Conservation (phyloP, 2,113 vertebrate genomes). For the Cervus canadensis region DNA sequence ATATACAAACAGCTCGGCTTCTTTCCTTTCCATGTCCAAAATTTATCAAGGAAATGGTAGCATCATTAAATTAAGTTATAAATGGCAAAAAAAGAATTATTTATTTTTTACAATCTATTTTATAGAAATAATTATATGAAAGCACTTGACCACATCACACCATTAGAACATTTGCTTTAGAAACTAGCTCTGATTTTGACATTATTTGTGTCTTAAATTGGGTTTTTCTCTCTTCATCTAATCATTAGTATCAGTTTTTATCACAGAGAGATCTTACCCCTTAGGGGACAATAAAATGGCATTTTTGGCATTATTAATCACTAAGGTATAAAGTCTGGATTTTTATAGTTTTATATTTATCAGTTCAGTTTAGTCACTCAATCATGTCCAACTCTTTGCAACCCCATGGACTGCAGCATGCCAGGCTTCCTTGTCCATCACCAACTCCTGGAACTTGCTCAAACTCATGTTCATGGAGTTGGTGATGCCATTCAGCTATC, state of each 20-base stretch:
- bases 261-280: background rate
- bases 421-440: background rate
- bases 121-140: background rate
- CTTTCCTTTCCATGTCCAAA: background rate
- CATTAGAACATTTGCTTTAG: background rate
- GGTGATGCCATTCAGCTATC: background rate
- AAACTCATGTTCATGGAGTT: background rate
- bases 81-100: background rate
- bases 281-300: background rate
- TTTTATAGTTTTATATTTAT: background rate
- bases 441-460: background rate
- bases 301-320: slow-evolving; percentile 1
- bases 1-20: background rate
- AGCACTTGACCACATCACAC: background rate
- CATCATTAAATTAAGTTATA: background rate
- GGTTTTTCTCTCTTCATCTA: background rate
- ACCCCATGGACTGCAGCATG: background rate
- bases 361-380: background rate
- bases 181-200: background rate
- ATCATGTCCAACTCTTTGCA: background rate
- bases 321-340: background rate
- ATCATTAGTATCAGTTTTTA: background rate
- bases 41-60: slow-evolving; percentile 11
- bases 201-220: background rate
- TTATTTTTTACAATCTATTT: background rate